Evolutionary conservation across 1,140 invertebrate species (phyloP).

Genomic region (Micrasema longulum): DNA sequence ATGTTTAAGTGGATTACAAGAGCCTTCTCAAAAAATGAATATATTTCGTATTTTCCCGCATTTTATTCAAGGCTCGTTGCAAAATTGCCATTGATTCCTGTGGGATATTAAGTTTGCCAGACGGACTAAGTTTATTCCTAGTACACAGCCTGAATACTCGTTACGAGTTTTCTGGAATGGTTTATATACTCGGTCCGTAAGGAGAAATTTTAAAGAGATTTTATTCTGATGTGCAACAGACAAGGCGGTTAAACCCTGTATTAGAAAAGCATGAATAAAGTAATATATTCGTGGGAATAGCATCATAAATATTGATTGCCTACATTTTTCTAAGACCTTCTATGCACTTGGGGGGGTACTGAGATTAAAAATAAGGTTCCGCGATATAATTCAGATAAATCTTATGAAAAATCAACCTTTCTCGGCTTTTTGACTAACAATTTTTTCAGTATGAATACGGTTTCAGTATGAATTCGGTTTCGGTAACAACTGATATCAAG

Average conservation of each 20-base stretch:
- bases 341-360: no score
- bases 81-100: constrained; percentile 54
- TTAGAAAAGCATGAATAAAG: constrained; percentile 38
- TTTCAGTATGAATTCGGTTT: no score
- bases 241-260: constrained; percentile 38
- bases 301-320: constrained; percentile 42
- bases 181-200: constrained; percentile 42
- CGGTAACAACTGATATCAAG: no score
- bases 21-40: constrained; percentile 17
- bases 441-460: no score
- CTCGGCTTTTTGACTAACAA: no score
- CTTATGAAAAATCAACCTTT: no score
- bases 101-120: constrained; percentile 53
- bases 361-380: no score
- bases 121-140: constrained; percentile 51
- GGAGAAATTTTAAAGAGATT: constrained; percentile 50
- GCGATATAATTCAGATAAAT: no score
- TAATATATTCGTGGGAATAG: constrained; percentile 29
- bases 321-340: constrained; percentile 27
- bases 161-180: constrained; percentile 46
- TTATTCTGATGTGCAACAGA: constrained; percentile 19
- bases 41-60: constrained; percentile 22
- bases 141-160: constrained; percentile 53
- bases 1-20: constrained; percentile 35
- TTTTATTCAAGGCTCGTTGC: constrained; percentile 34